Evolutionary conservation across 1,140 invertebrate species (phyloP).

Genomic region (Orchesella cincta): DNA sequence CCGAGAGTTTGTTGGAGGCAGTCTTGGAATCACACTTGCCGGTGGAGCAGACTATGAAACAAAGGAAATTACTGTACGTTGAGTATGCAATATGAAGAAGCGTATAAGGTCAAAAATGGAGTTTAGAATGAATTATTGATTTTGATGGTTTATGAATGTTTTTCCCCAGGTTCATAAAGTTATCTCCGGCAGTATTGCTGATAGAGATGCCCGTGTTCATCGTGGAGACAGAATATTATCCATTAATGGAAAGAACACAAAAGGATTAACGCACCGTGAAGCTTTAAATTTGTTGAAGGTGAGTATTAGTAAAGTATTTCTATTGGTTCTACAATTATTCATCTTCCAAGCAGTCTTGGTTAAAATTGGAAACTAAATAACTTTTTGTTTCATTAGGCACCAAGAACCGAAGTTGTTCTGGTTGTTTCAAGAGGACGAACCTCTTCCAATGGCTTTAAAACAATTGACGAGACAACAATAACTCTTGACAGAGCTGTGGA

Average conservation of each 20-base stretch:
- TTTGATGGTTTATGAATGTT: slow-evolving; percentile 6
- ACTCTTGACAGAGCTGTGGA: slow-evolving; percentile 49
- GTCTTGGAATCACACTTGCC: slow-evolving; percentile 81
- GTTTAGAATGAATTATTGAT: slow-evolving; percentile 5
- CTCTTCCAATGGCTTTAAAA: slow-evolving; percentile 47
- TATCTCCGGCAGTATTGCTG: slow-evolving; percentile 77
- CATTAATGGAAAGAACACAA: slow-evolving; percentile 81
- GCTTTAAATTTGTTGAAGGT: slow-evolving; percentile 83
- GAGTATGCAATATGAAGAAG: neutral
- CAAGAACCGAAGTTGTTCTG: slow-evolving; percentile 65
- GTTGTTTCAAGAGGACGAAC: slow-evolving; percentile 62
- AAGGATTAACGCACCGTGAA: slow-evolving; percentile 78
- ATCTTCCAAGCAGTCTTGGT: too few species aligned
- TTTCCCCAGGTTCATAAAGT: slow-evolving; percentile 77
- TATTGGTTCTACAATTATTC: too few species aligned
- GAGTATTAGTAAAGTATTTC: too few species aligned
- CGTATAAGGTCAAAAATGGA: neutral
- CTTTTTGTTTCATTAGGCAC: slow-evolving; percentile 58
- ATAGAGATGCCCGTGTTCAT: slow-evolving; percentile 79
- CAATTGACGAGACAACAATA: slow-evolving; percentile 48
- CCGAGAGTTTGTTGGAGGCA: slow-evolving; percentile 67
- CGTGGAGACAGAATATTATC: slow-evolving; percentile 83
- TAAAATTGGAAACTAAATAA: neutral
- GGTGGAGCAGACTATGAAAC: slow-evolving; percentile 85
- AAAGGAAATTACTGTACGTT: slow-evolving; percentile 82